These are phyloP conservation scores for Peromyscus leucopus DNA, from an alignment of 2,113 vertebrate species.

Conservation along the genomic window DNA sequence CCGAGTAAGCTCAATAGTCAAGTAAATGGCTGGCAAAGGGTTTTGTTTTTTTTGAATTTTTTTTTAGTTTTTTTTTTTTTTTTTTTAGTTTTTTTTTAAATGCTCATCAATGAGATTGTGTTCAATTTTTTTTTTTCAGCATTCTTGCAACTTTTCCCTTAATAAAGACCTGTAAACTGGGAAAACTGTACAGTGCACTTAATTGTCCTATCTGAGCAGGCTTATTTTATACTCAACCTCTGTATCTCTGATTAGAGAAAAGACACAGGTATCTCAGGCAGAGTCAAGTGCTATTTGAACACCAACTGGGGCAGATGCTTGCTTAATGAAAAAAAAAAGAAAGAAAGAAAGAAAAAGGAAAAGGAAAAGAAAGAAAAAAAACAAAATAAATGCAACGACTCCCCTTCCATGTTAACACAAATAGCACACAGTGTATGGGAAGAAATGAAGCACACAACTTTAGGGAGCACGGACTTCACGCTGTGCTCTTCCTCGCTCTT, in stretches of 20 bases:
- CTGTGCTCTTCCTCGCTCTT: constrained; percentile 87
- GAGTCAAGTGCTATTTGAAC: constrained; percentile 95
- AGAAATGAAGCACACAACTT: constrained; percentile 87
- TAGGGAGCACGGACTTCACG: constrained; percentile 90
- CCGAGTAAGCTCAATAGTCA: constrained; percentile 91
- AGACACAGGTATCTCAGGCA: constrained; percentile 91
- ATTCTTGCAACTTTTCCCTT: constrained; percentile 95
- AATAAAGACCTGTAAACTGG: constrained; percentile 98
- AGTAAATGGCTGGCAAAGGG: constrained; percentile 92
- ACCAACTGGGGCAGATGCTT: constrained; percentile 91
- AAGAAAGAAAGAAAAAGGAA: constrained; percentile 80
- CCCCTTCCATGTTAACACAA: constrained; percentile 90
- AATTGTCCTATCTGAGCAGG: constrained; percentile 95
- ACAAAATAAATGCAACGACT: constrained; percentile 89
- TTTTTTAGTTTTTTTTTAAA: constrained; percentile 81
- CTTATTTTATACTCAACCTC: constrained; percentile 95
- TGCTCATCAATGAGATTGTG: constrained; percentile 90
- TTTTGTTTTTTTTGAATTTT: constrained; percentile 77
- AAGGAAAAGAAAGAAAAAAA: constrained; percentile 85
- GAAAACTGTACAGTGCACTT: constrained; percentile 99
- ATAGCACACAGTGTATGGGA: constrained; percentile 90
- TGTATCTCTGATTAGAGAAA: constrained; percentile 94
- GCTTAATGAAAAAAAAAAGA: constrained; percentile 87
- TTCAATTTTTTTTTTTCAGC: constrained; percentile 88
- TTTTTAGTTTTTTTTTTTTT: constrained; percentile 82